Evolutionary conservation across 2,113 vertebrate genomes (phyloP), one percentile per base, ranked within the genome.

Genomic region (Dipodomys stephensi): DNA sequence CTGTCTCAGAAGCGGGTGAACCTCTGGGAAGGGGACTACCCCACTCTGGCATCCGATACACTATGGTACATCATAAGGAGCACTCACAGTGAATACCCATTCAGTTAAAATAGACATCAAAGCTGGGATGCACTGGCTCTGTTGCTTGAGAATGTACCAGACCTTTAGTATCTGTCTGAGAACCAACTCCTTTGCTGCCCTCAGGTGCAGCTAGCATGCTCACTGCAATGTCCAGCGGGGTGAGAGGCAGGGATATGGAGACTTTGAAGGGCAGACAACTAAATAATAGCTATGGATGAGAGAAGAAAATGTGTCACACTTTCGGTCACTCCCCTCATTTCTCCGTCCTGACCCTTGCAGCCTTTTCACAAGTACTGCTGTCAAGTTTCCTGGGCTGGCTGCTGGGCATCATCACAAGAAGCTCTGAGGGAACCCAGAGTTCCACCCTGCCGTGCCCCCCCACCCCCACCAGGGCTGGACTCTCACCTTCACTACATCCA

Each of bases 401-500:
- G 74, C 44, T 4, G 62, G 23, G 20, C 23, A 12, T 22, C 19
- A 9, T 57, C 74, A 68, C 5, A 13, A 80, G 4, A 44, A 16
- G n/a, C 22, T 62, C 46, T 64, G n/a, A 85, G 20, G 49, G 15
- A 22, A 28, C 39, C 39, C 64, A 5, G 0, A 64, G 62, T 64
- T 25, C 62, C 39, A 39, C 39, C 39, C 39, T 39, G 39, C 39
- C 39, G 5, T 5, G 5, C 39, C 39, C 39, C 62, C 1, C 6
- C 5, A 19, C 22, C 30, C 23, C 0, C 39, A 32, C n/a, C 13
- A 5, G 74, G 6, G 23, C 69, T 60, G 30, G 22, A 67, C 16
- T 74, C 57, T 78, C n/a, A 99, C 99, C 99, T 99, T 99, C 95
- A 99, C 98, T 13, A 98, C 98, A 0, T 97, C 97, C 99, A 99